Evolutionary conservation across 2,888 invertebrate species (phyloP), one percentile per base, ranked within the genome.

Genomic region (Andrena bicolor): DNA sequence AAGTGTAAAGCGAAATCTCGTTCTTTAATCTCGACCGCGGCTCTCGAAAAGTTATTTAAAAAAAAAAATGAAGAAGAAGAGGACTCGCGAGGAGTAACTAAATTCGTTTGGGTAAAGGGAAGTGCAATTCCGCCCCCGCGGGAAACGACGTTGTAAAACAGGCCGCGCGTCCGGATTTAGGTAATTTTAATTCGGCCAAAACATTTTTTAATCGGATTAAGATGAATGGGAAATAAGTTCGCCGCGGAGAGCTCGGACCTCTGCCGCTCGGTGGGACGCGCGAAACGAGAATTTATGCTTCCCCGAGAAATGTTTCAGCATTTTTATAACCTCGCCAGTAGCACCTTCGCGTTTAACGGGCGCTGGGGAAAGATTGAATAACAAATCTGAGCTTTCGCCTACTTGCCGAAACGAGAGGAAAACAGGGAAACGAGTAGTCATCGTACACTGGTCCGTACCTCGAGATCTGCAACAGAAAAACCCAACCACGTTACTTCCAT

Each of bases 401-500:
- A 35, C 63, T 53, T 26, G 64, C 32, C 20, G 53, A 64, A 28
- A 35, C 0, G 30, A 41, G 20, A 28, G 28, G 28, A 41, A 16
- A 41, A 41, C 0, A 16, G 16, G 41, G 41, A 41, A 16, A 48
- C 8, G 73, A 51, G 16, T 13, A 26, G 6, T 13, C 10, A 20
- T 7, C 6, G 16, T 10, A 41, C 41, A 16, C 41, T 28, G 10
- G 13, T 23, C 6, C 69, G 30, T 71, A 63, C 74, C 80, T 66
- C 56, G 61, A 56, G 69, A 80, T 80, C 82, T 80, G 82, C 2
- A 80, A 82, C 80, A 71, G 80, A 75, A 71, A 71, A 32, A 41
- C 8, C 16, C 30, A 26, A 28, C 32, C 20, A 5, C 8, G 26
- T 79, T 41, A 69, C 10, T 61, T 13, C 2, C 20, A 1, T 16